Conservation (phyloP, 2,888 invertebrate genomes). For the Ypsolopha scabrella region DNA sequence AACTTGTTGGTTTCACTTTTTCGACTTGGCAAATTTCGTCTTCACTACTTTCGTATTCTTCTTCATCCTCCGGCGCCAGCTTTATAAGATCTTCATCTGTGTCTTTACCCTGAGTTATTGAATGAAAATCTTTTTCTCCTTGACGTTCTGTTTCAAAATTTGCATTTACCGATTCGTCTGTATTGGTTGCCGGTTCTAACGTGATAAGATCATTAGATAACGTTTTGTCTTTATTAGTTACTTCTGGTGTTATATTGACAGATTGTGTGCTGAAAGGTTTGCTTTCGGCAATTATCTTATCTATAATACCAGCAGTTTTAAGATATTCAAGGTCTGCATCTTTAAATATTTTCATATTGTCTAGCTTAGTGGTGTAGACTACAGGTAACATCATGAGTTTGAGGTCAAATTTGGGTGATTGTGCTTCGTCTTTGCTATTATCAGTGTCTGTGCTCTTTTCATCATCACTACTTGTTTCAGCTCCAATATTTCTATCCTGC, state of each 20-base stretch:
- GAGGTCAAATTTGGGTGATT: slow-evolving; percentile 25
- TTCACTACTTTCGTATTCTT: slow-evolving; percentile 5
- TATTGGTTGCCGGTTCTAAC: neutral
- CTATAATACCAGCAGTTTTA: slow-evolving; percentile 23
- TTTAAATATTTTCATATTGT: slow-evolving; percentile 35
- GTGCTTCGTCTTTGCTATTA: slow-evolving; percentile 6
- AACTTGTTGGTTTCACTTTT: slow-evolving; percentile 32
- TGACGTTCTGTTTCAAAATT: neutral
- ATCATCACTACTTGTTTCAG: neutral
- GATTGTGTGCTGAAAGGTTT: slow-evolving; percentile 25
- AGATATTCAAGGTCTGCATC: slow-evolving; percentile 20
- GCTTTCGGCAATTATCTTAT: slow-evolving; percentile 32
- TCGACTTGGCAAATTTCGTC: slow-evolving; percentile 17
- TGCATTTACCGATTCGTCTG: neutral
- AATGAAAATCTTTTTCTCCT: neutral
- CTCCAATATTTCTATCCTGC: neutral
- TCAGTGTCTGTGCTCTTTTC: neutral
- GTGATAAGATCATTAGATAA: neutral
- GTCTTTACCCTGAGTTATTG: neutral
- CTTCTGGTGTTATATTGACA: slow-evolving; percentile 11
- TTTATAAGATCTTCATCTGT: neutral
- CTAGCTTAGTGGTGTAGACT: slow-evolving; percentile 42
- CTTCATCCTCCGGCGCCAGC: neutral
- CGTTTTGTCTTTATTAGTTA: neutral
- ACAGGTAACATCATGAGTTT: slow-evolving; percentile 47